Conservation (phyloP, 2,888 invertebrate species). For the Cheiracanthium punctorium region DNA sequence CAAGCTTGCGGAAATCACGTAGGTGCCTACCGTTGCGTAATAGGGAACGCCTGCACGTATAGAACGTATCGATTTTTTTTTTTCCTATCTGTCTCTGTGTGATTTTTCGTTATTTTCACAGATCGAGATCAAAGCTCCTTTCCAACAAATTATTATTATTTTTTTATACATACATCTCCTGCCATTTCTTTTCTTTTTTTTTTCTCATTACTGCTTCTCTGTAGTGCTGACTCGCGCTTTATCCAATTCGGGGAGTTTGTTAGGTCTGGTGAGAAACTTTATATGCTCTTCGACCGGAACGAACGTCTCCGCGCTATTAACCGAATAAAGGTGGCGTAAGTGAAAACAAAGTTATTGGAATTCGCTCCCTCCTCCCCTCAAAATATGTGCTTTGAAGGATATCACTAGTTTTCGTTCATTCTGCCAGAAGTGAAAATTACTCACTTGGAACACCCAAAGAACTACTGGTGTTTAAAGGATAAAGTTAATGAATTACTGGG, state of each 20-base stretch:
- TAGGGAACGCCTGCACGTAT: slow-evolving; percentile 27
- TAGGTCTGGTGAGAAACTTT: slow-evolving; percentile 34
- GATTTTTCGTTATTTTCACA: slow-evolving; percentile 13
- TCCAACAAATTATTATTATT: slow-evolving; percentile 64
- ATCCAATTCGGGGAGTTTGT: slow-evolving; percentile 11
- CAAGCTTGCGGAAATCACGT: slow-evolving; percentile 58
- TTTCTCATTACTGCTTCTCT: not conserved
- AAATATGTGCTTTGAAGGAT: no score
- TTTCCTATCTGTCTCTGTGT: no score
- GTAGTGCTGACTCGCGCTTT: not conserved
- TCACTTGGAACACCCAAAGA: no score
- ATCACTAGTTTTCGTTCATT: no score
- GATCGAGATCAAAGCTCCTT: slow-evolving; percentile 59
- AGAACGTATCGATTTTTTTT: slow-evolving; percentile 33
- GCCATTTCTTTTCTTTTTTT: not conserved
- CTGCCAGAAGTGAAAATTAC: no score
- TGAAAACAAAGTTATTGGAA: no score
- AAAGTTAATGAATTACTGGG: no score
- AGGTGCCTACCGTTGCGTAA: slow-evolving; percentile 28
- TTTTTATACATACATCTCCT: no score
- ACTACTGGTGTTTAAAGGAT: no score
- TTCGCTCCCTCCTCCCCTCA: no score
- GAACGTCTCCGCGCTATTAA: not conserved
- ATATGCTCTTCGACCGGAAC: not conserved
- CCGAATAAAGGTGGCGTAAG: not conserved